Evolutionary conservation across 2,797 vertebrate genomes (phyloP).

Genomic region (Uromys caudimaculatus): DNA sequence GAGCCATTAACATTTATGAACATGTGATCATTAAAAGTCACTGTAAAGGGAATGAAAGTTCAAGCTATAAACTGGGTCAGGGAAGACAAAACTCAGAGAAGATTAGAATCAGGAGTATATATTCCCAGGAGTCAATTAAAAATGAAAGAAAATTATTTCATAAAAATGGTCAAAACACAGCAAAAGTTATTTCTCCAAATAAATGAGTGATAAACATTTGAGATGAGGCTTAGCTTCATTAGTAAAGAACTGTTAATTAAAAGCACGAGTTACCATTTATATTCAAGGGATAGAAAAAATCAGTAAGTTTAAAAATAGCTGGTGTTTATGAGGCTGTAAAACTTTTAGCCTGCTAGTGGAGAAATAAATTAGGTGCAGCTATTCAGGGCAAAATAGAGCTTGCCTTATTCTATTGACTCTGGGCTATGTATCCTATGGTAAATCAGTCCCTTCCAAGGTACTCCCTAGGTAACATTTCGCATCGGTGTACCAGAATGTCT

Average conservation of each 20-base stretch:
- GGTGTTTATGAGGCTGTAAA: not conserved
- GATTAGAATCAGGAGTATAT: not conserved
- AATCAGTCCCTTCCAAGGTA: not conserved
- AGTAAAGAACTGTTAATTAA: constrained; percentile 39
- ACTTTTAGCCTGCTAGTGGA: not conserved
- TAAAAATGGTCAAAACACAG: not conserved
- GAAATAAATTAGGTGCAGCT: not conserved
- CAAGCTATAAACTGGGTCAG: not conserved
- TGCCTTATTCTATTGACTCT: not conserved
- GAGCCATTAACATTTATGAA: constrained; percentile 45
- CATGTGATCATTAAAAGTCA: constrained; percentile 53
- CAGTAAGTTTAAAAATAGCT: constrained; percentile 38
- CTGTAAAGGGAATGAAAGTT: not conserved
- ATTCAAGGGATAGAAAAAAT: constrained; percentile 1
- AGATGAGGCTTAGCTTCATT: not conserved
- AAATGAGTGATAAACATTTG: not conserved
- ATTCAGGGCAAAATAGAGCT: not conserved
- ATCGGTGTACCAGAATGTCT: not conserved
- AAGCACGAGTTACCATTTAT: not conserved
- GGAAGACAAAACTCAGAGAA: not conserved
- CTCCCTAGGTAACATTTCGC: not conserved
- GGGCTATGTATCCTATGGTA: not conserved
- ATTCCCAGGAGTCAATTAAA: not conserved
- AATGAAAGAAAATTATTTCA: constrained; percentile 6
- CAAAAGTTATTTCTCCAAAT: constrained; percentile 17